Conservation (phyloP, 1,140 invertebrate genomes). For the Hormaphis cornu region DNA sequence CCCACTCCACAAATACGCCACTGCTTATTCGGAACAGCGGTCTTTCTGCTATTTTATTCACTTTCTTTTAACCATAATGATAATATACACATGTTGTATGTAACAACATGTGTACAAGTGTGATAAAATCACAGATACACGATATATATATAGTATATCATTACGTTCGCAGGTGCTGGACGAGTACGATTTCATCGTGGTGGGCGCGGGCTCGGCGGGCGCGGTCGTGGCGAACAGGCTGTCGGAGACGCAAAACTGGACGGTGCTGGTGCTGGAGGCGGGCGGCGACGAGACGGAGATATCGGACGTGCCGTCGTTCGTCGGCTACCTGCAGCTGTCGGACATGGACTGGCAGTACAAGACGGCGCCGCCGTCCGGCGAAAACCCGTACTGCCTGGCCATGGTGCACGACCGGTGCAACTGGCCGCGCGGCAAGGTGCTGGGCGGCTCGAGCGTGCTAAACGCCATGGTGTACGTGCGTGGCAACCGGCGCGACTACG, state of each 20-base stretch:
- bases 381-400: conserved; percentile 62
- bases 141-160: neutral
- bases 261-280: conserved; percentile 70
- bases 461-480: conserved; percentile 94
- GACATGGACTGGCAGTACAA: conserved; percentile 88
- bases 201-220: conserved; percentile 86
- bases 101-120: too few species aligned
- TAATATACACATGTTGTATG: too few species aligned
- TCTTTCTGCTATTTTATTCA: too few species aligned
- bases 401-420: conserved; percentile 76
- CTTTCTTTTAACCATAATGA: too few species aligned
- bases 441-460: conserved; percentile 87
- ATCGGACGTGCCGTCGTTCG: conserved; percentile 64
- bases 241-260: conserved; percentile 68
- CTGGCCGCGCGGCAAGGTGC: conserved; percentile 77
- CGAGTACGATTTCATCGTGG: conserved; percentile 72
- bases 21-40: too few species aligned
- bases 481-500: conserved; percentile 83
- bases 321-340: conserved; percentile 64
- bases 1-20: too few species aligned
- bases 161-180: conserved; percentile 50
- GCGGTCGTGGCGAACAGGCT: conserved; percentile 84
- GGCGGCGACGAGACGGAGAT: conserved; percentile 73
- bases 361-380: conserved; percentile 61
- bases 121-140: too few species aligned